Conservation (phyloP, 2,888 invertebrate species). For the Aleiodes alternator region DNA sequence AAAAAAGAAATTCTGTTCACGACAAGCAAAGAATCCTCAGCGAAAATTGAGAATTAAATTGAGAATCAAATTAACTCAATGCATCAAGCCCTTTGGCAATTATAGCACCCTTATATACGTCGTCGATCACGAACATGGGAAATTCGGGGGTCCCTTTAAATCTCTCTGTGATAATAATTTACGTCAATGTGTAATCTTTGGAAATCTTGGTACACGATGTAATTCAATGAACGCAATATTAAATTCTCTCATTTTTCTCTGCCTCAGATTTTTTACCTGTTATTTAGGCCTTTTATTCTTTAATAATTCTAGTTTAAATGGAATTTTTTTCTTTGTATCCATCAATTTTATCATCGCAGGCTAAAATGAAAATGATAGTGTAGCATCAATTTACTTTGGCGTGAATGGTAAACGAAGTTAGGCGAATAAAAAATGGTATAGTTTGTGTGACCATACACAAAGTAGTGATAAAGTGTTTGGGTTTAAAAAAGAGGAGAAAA, state of each 20-base stretch:
- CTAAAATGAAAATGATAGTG: too few relatives aligned
- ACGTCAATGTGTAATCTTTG: constrained; percentile 16
- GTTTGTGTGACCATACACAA: not conserved
- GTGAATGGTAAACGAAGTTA: constrained; percentile 3
- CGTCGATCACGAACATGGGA: constrained; percentile 10
- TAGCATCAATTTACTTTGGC: constrained; percentile 15
- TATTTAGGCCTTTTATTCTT: not conserved
- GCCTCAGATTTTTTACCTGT: too few relatives aligned
- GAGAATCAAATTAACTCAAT: constrained; percentile 3
- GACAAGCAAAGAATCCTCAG: too few relatives aligned
- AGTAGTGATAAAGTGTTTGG: not conserved
- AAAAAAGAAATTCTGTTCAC: constrained; percentile 14
- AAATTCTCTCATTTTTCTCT: too few relatives aligned
- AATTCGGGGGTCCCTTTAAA: not conserved
- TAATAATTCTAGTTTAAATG: not conserved
- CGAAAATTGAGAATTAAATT: constrained; percentile 4
- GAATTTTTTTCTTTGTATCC: too few relatives aligned
- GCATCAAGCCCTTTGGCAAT: constrained; percentile 20
- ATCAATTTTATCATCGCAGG: constrained; percentile 1
- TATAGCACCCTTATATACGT: constrained; percentile 8
- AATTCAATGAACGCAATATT: too few relatives aligned
- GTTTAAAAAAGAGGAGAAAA: not conserved
- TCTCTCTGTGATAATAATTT: constrained; percentile 32
- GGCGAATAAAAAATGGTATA: not conserved
- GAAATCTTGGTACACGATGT: too few relatives aligned